Base-by-base conservation (phyloP, 2,888 invertebrate species). In the Noctua janthe region DNA sequence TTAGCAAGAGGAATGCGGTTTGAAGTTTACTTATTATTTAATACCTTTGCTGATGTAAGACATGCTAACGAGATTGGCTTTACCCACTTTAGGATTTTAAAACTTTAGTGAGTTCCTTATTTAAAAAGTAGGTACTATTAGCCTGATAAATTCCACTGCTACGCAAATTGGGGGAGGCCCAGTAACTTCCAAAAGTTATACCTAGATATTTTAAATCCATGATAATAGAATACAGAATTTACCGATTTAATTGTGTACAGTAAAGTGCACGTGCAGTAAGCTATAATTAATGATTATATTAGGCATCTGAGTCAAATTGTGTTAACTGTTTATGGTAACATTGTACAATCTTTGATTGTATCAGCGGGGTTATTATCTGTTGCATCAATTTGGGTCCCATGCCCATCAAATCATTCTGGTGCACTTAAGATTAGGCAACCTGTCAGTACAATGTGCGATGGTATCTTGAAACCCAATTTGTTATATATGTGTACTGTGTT, bases 1-100 rank as follows among this genome's bases (percentile, higher is more conserved):
- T 83, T 81, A 86, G 35, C 67, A 43, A 54, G 11, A 79, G 72
- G 76, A 84, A 82, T 84, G 76, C 23, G 76, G 80, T 76, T 76
- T 69, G 49, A 71, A 69, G 76, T 83, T 73, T 77, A 87, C 67
- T 76, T 73, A 82, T 80, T 84, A 78, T 78, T 83, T 86, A 80
- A 80, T 83, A 74, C 10, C 13, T 75, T 71, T 71, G 67, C 20
- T 78, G 62, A 69, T 69, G 69, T 74, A 84, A 84, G 11, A 4
- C 15, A 49, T 51, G 35, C 13, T 54, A 76, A 74, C 23, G 54
- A 74, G 10, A 71, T 67, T 62, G 1, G 15, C 4, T 59, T 39
- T 76, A 72, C 29, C 20, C 29, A 51, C n/a, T 39, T 23, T n/a
- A 64, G 11, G 35, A 62, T 35, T 73, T 56, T 20, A 15, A 70